Conservation (phyloP, 2,797 vertebrate species). For the Epinephelus coioides region DNA sequence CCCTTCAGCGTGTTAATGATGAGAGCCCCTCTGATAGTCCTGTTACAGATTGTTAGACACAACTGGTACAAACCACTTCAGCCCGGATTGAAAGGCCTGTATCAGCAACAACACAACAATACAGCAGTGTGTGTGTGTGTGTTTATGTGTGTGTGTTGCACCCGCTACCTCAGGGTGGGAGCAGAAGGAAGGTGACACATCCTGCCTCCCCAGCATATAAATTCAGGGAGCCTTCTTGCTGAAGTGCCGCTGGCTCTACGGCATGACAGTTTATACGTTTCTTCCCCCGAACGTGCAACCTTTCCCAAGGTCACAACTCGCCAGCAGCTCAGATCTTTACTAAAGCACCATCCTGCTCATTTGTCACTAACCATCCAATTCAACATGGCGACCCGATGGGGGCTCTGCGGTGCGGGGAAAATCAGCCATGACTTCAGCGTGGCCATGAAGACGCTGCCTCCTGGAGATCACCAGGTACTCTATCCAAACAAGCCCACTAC, state of each 20-base stretch:
- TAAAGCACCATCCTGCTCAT: constrained; percentile 46
- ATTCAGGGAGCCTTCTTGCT: constrained; percentile 56
- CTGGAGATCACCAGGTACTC: constrained; percentile 84
- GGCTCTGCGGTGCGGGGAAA: constrained; percentile 83
- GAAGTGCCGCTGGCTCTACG: constrained; percentile 43
- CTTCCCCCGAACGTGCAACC: constrained; percentile 55
- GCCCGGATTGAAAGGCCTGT: constrained; percentile 48
- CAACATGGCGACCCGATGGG: constrained; percentile 86
- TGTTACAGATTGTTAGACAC: constrained; percentile 69
- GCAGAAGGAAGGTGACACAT: constrained; percentile 70
- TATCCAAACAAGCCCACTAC: constrained; percentile 16
- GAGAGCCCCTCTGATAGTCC: constrained; percentile 38
- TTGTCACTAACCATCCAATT: constrained; percentile 57
- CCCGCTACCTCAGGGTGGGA: constrained; percentile 59
- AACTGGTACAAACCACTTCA: constrained; percentile 62
- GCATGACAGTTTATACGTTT: constrained; percentile 61
- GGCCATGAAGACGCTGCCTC: constrained; percentile 81
- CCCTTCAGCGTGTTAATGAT: constrained; percentile 37
- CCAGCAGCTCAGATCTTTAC: constrained; percentile 57
- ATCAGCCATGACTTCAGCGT: constrained; percentile 87
- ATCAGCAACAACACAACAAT: constrained; percentile 60
- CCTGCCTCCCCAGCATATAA: constrained; percentile 74
- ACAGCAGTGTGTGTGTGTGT: neutral
- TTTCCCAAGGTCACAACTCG: constrained; percentile 70
- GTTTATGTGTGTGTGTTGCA: constrained; percentile 45